Evolutionary conservation across 2,888 invertebrate genomes (phyloP).

Genomic region (Zhuqinia jingwanae): DNA sequence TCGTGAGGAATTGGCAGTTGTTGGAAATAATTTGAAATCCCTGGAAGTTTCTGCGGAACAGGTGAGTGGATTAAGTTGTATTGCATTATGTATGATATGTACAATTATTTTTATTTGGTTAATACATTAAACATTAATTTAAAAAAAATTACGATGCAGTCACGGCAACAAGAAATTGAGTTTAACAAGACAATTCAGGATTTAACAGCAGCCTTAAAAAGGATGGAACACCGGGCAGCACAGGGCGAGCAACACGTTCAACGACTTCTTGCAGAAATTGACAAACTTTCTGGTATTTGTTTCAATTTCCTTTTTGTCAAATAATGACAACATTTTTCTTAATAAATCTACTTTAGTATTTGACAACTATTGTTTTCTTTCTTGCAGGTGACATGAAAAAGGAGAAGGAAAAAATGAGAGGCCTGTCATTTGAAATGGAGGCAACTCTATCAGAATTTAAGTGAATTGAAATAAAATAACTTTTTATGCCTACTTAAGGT

Average conservation of each 20-base stretch:
- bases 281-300: neutral
- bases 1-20: neutral
- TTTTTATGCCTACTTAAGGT: too few species aligned
- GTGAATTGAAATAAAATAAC: neutral
- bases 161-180: slow-evolving; percentile 13
- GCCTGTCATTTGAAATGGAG: slow-evolving; percentile 16
- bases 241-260: neutral
- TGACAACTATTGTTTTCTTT: neutral
- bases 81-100: too few species aligned
- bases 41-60: neutral
- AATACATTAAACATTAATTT: too few species aligned
- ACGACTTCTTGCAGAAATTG: neutral
- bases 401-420: slow-evolving; percentile 2
- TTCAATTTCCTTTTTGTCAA: neutral
- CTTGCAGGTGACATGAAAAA: neutral
- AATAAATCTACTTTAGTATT: neutral
- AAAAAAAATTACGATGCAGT: too few species aligned
- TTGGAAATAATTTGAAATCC: neutral
- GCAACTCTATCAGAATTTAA: slow-evolving; percentile 13
- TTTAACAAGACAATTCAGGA: neutral
- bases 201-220: neutral
- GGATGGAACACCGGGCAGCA: neutral
- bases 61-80: too few species aligned
- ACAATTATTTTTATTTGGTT: too few species aligned
- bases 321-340: neutral